Conservation (phyloP, 1,140 invertebrate species). For the Orius insidiosus region DNA sequence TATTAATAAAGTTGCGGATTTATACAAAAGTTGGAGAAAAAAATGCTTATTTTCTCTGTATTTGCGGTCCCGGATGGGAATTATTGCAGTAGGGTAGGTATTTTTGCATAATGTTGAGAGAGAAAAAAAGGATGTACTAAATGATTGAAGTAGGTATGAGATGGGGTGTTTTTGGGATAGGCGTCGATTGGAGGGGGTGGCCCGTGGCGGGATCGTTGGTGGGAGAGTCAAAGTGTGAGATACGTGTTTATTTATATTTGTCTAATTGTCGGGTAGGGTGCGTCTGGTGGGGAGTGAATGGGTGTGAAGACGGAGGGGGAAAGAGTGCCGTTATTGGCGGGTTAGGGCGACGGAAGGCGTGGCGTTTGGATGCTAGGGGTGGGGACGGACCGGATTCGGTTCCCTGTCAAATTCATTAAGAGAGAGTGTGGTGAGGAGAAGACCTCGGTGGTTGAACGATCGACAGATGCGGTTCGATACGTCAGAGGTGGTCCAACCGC, state of each 20-base stretch:
- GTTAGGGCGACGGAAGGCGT: not conserved
- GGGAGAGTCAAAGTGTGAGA: constrained; percentile 6
- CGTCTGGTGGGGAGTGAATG: constrained; percentile 1
- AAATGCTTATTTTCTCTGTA: too few species aligned
- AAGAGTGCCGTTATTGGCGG: not conserved
- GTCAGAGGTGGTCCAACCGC: constrained; percentile 14
- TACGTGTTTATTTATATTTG: constrained; percentile 12
- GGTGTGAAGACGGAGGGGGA: not conserved
- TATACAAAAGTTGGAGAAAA: too few species aligned
- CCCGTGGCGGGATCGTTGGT: constrained; percentile 6
- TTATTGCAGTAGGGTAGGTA: too few species aligned
- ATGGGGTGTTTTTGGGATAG: too few species aligned
- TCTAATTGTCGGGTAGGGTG: constrained; percentile 10
- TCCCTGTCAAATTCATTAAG: constrained; percentile 2
- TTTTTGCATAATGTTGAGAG: too few species aligned
- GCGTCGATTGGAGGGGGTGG: too few species aligned
- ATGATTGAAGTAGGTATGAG: too few species aligned
- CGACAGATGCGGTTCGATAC: constrained; percentile 10
- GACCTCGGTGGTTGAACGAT: not conserved
- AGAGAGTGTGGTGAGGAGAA: constrained; percentile 5
- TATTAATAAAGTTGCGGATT: too few species aligned
- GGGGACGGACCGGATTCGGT: not conserved
- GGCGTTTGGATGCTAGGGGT: not conserved
- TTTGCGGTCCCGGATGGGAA: too few species aligned
- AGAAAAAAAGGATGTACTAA: too few species aligned